Evolutionary conservation across 2,888 invertebrate genomes (phyloP), one percentile per base, ranked within the genome.

Genomic region (Scotopteryx bipunctaria): DNA sequence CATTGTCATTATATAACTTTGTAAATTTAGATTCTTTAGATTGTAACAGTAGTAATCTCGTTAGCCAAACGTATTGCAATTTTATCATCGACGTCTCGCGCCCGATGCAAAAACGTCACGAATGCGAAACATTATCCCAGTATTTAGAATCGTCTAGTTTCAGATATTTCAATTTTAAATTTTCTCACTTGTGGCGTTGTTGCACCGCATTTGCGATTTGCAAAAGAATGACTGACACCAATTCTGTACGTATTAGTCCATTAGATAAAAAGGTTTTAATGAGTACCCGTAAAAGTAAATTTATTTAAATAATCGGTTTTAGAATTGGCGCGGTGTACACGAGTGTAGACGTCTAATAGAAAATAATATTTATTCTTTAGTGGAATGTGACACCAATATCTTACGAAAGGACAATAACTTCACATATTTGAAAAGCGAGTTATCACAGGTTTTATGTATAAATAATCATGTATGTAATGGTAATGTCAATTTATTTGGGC

Each of bases 161-260:
- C 33, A 23, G 11, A 33, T 43, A 32, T 32, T 11, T 32, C 25
- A 6, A 8, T 27, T 45, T 31, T 9, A 3, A 15, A 0, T 0
- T 27, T 17, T 19, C 17, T 11, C 36, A 49, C 16, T 53, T 38
- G 9, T 47, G 25, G 13, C 44, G 44, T 48, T 44, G 8, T 41
- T 48, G 33, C 19, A 23, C 17, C 11, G 46, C 27, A 23, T n/a
- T 5, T 11, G 40, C 29, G 31, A 17, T 21, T 36, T 29, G 36
- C 6, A 33, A 53, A 54, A 43, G 49, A 60, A 58, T 50, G 86
- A 87, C 85, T 86, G 84, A 86, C 82, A 81, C 77, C 81, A 78
- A 76, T 78, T 69, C 65, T 73, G 66, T 68, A 69, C 75, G 72
- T 81, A 76, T 76, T 76, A 83, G 82, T 83, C 78, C 75, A 77